Conservation (phyloP, 2,797 vertebrate species). For the Leuciscus waleckii region DNA sequence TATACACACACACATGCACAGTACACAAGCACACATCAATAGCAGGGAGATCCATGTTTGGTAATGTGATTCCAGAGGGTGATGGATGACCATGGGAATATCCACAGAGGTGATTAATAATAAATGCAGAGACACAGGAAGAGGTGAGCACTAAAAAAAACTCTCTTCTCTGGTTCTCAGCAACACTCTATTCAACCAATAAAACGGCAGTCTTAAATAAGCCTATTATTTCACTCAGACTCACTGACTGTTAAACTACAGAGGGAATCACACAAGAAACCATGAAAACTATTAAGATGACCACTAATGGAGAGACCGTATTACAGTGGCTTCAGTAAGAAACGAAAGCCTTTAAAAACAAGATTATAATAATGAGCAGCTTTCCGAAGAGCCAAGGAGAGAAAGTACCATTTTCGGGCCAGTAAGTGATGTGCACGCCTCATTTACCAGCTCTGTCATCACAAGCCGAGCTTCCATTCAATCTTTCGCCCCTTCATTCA, state of each 20-base stretch:
- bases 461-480: conserved; percentile 21
- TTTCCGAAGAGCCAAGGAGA: conserved; percentile 27
- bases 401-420: conserved; percentile 32
- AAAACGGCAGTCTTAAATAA: conserved; percentile 52
- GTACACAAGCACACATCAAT: conserved; percentile 23
- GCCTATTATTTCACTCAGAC: conserved; percentile 29
- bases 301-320: conserved; percentile 37
- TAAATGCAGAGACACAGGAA: conserved; percentile 44
- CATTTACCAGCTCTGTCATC: conserved; percentile 50
- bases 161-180: conserved; percentile 34
- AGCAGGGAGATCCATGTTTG: conserved; percentile 40
- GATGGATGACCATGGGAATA: conserved; percentile 44
- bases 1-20: not conserved
- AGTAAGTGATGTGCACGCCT: conserved; percentile 26
- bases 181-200: conserved; percentile 39
- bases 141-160: conserved; percentile 50
- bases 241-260: conserved; percentile 28
- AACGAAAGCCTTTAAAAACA: conserved; percentile 48
- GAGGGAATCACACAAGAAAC: conserved; percentile 11
- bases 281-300: conserved; percentile 46
- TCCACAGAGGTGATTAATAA: conserved; percentile 60
- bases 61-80: conserved; percentile 59
- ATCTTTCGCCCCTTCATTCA: conserved; percentile 24
- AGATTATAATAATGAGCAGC: conserved; percentile 43
- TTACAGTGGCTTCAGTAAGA: conserved; percentile 47